These are phyloP conservation scores for Dascyllus trimaculatus DNA, from an alignment of 2,113 vertebrate genomes.

Conservation along the genomic window DNA sequence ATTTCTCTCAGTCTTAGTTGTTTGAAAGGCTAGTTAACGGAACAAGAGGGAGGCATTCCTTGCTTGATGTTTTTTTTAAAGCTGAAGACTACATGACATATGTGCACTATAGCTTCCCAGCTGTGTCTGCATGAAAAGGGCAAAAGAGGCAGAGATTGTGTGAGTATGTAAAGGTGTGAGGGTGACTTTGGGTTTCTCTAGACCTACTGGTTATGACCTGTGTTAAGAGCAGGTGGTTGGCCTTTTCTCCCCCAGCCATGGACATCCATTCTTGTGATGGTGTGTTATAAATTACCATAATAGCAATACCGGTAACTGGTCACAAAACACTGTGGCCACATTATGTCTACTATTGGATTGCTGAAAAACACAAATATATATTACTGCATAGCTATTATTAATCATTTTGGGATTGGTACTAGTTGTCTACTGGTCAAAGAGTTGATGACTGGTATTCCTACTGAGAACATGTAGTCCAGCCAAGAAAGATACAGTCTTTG, in stretches of 20 bases:
- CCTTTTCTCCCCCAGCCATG: constrained; percentile 14
- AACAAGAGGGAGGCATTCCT: constrained; percentile 49
- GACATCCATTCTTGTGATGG: constrained; percentile 3
- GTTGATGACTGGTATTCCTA: background rate
- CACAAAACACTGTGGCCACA: too few relatives aligned
- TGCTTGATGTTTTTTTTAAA: constrained; percentile 45
- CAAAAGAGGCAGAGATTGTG: constrained; percentile 1
- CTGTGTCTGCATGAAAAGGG: constrained; percentile 23
- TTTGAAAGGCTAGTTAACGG: background rate
- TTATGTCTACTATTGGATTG: too few relatives aligned
- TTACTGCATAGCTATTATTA: background rate
- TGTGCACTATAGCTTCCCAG: constrained; percentile 39
- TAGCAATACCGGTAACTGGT: too few relatives aligned
- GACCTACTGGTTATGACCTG: constrained; percentile 56
- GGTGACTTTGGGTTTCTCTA: constrained; percentile 26
- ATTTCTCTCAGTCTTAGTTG: constrained; percentile 21
- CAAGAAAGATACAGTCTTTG: background rate
- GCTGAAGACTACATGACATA: constrained; percentile 36
- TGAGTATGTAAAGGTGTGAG: constrained; percentile 1
- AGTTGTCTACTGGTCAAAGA: background rate
- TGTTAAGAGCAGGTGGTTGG: constrained; percentile 63
- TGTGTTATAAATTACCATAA: background rate
- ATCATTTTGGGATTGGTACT: background rate
- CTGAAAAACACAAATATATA: too few relatives aligned
- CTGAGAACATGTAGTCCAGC: background rate